A percentile compares a stretch with the other conserved stretches of the same genome.
phyloP scores from a whole-genome alignment of 1,140 invertebrate genomes.

The Platyura marginata region DNA sequence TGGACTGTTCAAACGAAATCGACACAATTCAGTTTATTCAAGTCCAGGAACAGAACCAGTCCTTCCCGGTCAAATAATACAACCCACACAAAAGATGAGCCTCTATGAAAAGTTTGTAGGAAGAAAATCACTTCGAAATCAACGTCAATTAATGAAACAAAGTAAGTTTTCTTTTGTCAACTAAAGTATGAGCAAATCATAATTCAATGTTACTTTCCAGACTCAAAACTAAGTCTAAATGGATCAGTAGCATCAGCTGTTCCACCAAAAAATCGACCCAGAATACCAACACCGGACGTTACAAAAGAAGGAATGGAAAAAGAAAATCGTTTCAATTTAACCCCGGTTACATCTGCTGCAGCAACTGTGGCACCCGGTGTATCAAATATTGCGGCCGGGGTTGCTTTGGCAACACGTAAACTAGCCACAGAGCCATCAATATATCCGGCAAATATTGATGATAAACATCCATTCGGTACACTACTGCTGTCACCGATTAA shows the following conservation, averaged over 20 bases:
- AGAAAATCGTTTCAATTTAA: slow-evolving; percentile 37
- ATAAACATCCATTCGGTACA: slow-evolving; percentile 51
- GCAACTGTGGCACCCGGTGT: not conserved
- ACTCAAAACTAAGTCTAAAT: slow-evolving; percentile 35
- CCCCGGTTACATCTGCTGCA: slow-evolving; percentile 12
- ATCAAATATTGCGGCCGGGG: not conserved
- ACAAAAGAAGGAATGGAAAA: slow-evolving; percentile 54
- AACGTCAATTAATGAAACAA: slow-evolving; percentile 42
- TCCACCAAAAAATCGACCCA: slow-evolving; percentile 54
- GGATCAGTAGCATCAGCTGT: slow-evolving; percentile 43
- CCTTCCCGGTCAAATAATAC: slow-evolving; percentile 19
- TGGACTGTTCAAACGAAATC: slow-evolving; percentile 48
- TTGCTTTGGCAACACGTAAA: too few relatives aligned
- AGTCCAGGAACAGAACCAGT: slow-evolving; percentile 57
- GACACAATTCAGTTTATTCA: slow-evolving; percentile 55
- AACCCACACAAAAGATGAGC: slow-evolving; percentile 43
- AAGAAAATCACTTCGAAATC: slow-evolving; percentile 53
- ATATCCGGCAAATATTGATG: slow-evolving; percentile 42
- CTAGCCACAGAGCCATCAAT: slow-evolving; percentile 31
- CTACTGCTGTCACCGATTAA: slow-evolving; percentile 59
- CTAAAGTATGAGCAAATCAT: not conserved
- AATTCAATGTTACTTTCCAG: slow-evolving; percentile 8
- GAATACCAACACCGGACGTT: slow-evolving; percentile 72
- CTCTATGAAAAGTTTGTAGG: slow-evolving; percentile 60
- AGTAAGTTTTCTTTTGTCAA: slow-evolving; percentile 23